Base-by-base conservation (phyloP, 2,113 vertebrate species). In the Crotophaga sulcirostris region DNA sequence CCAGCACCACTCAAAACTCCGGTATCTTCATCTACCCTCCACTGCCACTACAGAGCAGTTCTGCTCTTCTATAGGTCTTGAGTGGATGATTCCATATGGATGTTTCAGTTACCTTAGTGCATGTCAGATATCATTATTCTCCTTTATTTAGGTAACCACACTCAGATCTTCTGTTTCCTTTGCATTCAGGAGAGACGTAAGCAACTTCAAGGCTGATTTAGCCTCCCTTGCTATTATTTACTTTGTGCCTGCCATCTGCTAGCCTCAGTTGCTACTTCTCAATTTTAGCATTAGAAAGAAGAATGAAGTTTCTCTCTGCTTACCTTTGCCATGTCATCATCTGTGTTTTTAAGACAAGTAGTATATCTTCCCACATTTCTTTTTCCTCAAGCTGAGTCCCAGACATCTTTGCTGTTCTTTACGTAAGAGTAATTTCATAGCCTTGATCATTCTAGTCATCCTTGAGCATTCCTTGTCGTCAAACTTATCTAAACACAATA, bases 301-400 rank as follows among this genome's bases (percentile, higher is more conserved):
- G 83, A 90, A 63, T 19, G 0, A 40, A 90, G 20, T 73, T 13
- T 68, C 73, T 38, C 45, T 54, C 36, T 81, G 16, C 51, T 89
- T 90, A 90, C 45, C n/a, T 94, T 86, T 91, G 7, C 33, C 36
- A 13, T 75, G 21, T 34, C 26, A 66, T 55, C 55, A 36, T 63
- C 52, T 11, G 17, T 59, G 29, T 26, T 92, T 84, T 84, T 72
- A 77, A 70, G 69, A 70, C 8, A 31, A 34, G 31, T 25, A 31
- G 7, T 3, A 11, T 40, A 25, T 33, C 36, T 62, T 4, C 0
- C 7, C 9, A 34, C 4, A 1, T 52, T 44, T 40, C 49, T 13
- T 34, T 51, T n/a, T 15, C 28, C 4, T 51, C 1, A 1, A 12
- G 8, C 31, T 72, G 31, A 75, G 42, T 66, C 16, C 4, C 44